Conservation (phyloP, 2,113 vertebrate species). For the Tetrao urogallus region DNA sequence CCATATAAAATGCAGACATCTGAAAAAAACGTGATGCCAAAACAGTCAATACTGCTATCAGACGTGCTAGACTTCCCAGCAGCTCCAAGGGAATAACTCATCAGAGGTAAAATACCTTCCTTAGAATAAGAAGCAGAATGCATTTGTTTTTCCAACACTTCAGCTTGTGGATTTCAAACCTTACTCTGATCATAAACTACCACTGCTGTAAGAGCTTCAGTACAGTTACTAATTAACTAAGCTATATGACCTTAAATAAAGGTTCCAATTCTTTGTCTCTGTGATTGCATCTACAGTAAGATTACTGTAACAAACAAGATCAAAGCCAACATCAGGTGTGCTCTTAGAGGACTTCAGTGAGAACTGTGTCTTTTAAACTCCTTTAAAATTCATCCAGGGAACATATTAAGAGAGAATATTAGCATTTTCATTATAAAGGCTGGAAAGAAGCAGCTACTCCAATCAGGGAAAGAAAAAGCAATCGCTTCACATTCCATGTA, state of each 20-base stretch:
- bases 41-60: slow-evolving; percentile 1
- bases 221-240: background rate
- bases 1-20: background rate
- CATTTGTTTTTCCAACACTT: slow-evolving; percentile 20
- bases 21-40: background rate
- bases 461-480: background rate
- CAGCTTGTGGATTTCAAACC: background rate
- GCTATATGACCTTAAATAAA: background rate
- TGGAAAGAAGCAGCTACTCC: background rate
- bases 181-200: background rate
- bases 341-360: slow-evolving; percentile 5
- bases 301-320: slow-evolving; percentile 5
- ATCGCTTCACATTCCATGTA: background rate
- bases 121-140: background rate
- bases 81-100: background rate
- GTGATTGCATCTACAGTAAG: background rate
- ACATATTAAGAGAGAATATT: background rate
- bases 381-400: slow-evolving; percentile 21
- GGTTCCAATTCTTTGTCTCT: background rate
- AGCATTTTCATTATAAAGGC: background rate
- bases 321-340: background rate
- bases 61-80: background rate
- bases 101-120: background rate
- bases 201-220: background rate
- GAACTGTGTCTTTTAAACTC: slow-evolving; percentile 9